Conservation (phyloP, 2,113 vertebrate genomes). For the Clarias magur region DNA sequence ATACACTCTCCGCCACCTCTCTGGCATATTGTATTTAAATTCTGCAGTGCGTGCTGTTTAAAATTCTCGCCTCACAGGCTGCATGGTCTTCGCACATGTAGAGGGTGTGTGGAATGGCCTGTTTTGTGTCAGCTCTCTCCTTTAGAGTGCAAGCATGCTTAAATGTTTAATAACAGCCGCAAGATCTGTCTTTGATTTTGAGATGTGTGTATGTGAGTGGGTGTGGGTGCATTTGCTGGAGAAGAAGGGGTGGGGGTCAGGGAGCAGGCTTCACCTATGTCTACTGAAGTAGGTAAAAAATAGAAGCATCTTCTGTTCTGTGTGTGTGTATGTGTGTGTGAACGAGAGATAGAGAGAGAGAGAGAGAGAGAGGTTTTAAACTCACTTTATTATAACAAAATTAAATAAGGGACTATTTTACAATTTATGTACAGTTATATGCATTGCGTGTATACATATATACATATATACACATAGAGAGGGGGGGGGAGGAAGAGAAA, state of each 20-base stretch:
- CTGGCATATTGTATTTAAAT: constrained; percentile 47
- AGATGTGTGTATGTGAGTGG: constrained; percentile 69
- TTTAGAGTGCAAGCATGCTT: constrained; percentile 79
- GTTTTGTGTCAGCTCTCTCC: constrained; percentile 71
- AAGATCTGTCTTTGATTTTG: constrained; percentile 86
- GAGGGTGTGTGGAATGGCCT: constrained; percentile 54
- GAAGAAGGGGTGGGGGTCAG: constrained; percentile 55
- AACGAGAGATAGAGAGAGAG: constrained; percentile 74
- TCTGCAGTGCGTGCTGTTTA: constrained; percentile 42
- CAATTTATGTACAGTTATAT: too few relatives aligned
- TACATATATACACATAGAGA: too few relatives aligned
- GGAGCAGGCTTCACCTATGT: constrained; percentile 92
- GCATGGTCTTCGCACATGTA: constrained; percentile 48
- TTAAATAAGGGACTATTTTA: too few relatives aligned
- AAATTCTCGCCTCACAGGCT: constrained; percentile 43
- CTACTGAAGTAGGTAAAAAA: constrained; percentile 95
- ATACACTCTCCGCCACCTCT: constrained; percentile 37
- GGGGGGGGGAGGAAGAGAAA: too few relatives aligned
- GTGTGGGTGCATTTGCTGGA: constrained; percentile 43
- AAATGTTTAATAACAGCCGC: constrained; percentile 82
- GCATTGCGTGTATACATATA: too few relatives aligned
- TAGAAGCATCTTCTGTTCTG: constrained; percentile 80
- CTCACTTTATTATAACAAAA: too few relatives aligned
- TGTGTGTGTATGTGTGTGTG: constrained; percentile 67
- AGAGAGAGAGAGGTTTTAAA: neutral